Evolutionary conservation across 2,888 invertebrate genomes (phyloP).

Genomic region (Exocentrus adspersus): DNA sequence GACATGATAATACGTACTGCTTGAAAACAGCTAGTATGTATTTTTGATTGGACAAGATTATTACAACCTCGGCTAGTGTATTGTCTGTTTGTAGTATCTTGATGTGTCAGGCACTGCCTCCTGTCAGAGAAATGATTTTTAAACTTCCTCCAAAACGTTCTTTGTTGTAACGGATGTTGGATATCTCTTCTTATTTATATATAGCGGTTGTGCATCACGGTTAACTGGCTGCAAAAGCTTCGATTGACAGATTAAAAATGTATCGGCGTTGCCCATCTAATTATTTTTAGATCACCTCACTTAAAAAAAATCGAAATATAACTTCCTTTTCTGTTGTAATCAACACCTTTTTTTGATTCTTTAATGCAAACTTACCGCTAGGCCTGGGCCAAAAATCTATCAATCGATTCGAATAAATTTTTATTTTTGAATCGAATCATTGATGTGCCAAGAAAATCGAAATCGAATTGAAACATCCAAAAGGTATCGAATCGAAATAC

Average conservation of each 20-base stretch:
- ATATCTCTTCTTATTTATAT: neutral
- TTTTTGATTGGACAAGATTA: conserved; percentile 3
- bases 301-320: neutral
- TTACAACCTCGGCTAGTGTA: neutral
- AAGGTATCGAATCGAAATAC: too few relatives aligned
- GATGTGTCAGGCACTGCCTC: neutral
- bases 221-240: neutral
- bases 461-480: too few relatives aligned
- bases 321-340: too few relatives aligned
- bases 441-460: too few relatives aligned
- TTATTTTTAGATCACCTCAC: neutral
- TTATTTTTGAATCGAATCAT: too few relatives aligned
- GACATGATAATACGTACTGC: neutral
- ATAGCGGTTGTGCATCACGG: neutral
- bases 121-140: neutral
- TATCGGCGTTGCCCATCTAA: conserved; percentile 1
- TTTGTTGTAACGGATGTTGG: conserved; percentile 3
- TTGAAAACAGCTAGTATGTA: neutral
- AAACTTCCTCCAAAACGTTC: conserved; percentile 1
- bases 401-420: too few relatives aligned
- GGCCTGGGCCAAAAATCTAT: too few relatives aligned
- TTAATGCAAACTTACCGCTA: too few relatives aligned
- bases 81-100: conserved; percentile 1
- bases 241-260: neutral
- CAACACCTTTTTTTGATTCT: too few relatives aligned